These are phyloP conservation scores for Tetheella fluctuosa DNA, from an alignment of 2,888 invertebrate species.

Conservation along the genomic window DNA sequence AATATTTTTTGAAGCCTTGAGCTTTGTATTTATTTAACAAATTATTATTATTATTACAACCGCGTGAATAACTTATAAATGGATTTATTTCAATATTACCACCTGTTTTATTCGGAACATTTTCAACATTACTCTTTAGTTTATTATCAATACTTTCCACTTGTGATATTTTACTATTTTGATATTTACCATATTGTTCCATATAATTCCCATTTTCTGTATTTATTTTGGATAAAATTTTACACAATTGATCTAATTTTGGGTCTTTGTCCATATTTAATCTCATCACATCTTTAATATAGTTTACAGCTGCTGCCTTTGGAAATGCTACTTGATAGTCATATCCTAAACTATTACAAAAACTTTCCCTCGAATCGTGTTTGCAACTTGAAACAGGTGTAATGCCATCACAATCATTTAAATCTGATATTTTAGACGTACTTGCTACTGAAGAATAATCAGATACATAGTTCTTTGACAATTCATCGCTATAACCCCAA, in stretches of 20 bases:
- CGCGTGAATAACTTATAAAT: not conserved
- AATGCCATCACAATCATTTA: conserved; percentile 19
- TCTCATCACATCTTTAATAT: conserved; percentile 30
- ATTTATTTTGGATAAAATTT: conserved; percentile 14
- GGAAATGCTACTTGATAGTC: conserved; percentile 29
- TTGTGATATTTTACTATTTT: not conserved
- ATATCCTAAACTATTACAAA: conserved; percentile 30
- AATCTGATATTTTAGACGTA: conserved; percentile 14
- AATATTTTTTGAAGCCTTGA: not conserved
- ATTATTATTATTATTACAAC: not conserved
- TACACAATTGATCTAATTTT: conserved; percentile 12
- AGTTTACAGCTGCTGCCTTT: conserved; percentile 28
- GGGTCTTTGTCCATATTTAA: conserved; percentile 21
- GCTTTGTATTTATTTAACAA: not conserved
- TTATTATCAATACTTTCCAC: not conserved
- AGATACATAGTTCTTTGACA: conserved; percentile 22
- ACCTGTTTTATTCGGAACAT: not conserved
- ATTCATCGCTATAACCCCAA: conserved; percentile 17
- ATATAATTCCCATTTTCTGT: not conserved
- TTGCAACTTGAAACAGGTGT: conserved; percentile 13
- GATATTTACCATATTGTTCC: not conserved
- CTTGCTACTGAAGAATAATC: conserved; percentile 19
- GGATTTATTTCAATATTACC: not conserved
- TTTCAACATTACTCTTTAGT: no score
- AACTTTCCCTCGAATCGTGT: conserved; percentile 27